Percentiles rank a stretch among this genome's conserved stretches.
Conservation (phyloP, 1,140 invertebrate species). For the Acromyrmex charruanus region DNA sequence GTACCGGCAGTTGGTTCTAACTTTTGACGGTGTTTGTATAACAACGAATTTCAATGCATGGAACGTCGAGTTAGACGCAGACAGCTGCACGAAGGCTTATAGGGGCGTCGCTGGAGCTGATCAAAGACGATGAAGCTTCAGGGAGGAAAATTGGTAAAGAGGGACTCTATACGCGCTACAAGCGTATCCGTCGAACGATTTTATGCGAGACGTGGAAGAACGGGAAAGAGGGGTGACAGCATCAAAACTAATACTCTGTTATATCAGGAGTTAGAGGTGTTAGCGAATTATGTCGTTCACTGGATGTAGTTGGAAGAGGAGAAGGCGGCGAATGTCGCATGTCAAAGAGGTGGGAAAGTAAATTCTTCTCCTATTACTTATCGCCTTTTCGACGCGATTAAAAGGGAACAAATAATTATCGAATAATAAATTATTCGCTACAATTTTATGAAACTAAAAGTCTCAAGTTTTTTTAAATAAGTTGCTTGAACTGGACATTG, state of each 20-base stretch:
- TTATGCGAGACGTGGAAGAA: conserved; percentile 33
- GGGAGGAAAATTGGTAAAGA: conserved; percentile 86
- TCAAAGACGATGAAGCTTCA: conserved; percentile 86
- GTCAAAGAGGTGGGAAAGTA: conserved; percentile 3
- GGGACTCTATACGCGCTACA: conserved; percentile 80
- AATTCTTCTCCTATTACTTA: conserved; percentile 38
- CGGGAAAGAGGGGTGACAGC: conserved; percentile 76
- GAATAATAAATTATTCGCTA: background rate
- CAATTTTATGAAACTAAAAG: background rate
- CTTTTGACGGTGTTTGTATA: conserved; percentile 36
- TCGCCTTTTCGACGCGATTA: background rate
- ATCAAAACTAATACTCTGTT: conserved; percentile 85
- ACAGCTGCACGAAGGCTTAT: conserved; percentile 64
- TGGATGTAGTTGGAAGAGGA: conserved; percentile 66
- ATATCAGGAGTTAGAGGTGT: conserved; percentile 85
- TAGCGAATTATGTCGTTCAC: conserved; percentile 84
- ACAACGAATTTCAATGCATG: conserved; percentile 45
- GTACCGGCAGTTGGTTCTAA: conserved; percentile 23
- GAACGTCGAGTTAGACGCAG: conserved; percentile 49
- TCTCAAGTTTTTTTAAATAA: no score
- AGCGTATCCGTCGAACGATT: conserved; percentile 65
- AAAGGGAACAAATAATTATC: conserved; percentile 25
- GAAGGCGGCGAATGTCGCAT: conserved; percentile 8
- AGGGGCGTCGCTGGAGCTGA: conserved; percentile 83
- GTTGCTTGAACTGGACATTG: no score